Conservation (phyloP, 2,113 vertebrate species). For the Paramormyrops kingsleyae region DNA sequence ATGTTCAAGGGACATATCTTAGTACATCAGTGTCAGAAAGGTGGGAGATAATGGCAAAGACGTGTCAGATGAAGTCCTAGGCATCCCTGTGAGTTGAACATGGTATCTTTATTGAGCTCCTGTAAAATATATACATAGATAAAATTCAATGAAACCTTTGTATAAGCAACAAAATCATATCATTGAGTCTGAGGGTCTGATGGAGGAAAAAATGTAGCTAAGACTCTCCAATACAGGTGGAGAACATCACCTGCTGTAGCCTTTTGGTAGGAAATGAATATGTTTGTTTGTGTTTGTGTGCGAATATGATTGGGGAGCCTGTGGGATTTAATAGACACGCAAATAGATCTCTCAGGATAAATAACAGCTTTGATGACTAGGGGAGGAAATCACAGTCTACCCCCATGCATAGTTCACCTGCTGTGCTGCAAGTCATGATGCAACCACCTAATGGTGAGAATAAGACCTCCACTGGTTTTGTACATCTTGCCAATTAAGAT, state of each 20-base stretch:
- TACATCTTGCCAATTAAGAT: background rate
- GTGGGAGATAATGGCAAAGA: background rate
- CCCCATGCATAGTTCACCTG: slow-evolving; percentile 6
- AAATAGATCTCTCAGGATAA: slow-evolving; percentile 7
- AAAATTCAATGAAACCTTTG: background rate
- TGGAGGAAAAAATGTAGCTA: background rate
- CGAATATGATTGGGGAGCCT: background rate
- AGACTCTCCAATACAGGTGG: background rate
- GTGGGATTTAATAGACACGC: slow-evolving; percentile 6
- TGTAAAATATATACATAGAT: background rate
- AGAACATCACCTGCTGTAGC: background rate
- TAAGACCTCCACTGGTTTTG: background rate
- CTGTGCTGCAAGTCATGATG: background rate
- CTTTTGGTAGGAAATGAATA: background rate
- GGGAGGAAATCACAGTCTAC: background rate
- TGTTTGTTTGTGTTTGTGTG: background rate
- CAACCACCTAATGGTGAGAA: background rate
- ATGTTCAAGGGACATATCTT: background rate
- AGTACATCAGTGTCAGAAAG: background rate
- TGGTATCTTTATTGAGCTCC: background rate
- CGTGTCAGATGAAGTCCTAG: background rate
- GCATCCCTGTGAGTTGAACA: background rate
- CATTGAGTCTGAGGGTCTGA: background rate
- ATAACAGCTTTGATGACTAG: slow-evolving; percentile 9
- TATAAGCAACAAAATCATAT: background rate